Evolutionary conservation across 1,140 invertebrate genomes (phyloP), one percentile per base, ranked within the genome.

Genomic region (Drosophila lowei): DNA sequence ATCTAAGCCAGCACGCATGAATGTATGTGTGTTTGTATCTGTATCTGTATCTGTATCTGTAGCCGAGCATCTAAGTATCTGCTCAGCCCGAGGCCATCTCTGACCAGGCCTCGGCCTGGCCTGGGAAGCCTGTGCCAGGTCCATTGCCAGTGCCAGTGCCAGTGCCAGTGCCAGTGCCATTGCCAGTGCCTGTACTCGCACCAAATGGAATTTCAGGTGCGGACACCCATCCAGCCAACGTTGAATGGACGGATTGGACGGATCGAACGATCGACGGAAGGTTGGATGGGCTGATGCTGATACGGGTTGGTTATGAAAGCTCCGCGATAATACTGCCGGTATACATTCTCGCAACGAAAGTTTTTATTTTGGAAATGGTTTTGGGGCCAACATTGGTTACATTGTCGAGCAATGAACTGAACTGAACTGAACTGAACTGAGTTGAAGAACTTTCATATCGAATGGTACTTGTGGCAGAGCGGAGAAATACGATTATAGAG

Each of bases 271-370:
- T 50, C 38, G 58, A 28, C 30, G 23, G 57, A 60, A 34, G 34
- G 52, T 23, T 44, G 52, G 41, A 25, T 25, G 23, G 23, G 23
- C 23, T 5, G 21, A 38, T 44, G 44, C 18, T 4, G 62, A 44
- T 61, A 61, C 48, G 34, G 13, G 28, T 41, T 7, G 47, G 25
- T 68, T 68, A 70, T 68, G 65, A 68, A 68, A 68, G 65, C 67
- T 68, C 34, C 50, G 42, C 50, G 28, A 52, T 23, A 49, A 50
- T 9, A n/a, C 25, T 16, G 28, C 42, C 48, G 13, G 55, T 23
- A 42, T 13, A 68, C 65, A 68, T 68, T 68, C 66, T 68, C 64
- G 66, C 2, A 50, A 68, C 21, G 66, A 70, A 70, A 70, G 66
- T 70, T 70, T 49, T 63, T 11, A 7, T n/a, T 58, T 34, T 18